Base-by-base conservation (phyloP, 2,888 invertebrate species). In the Salpingus planirostris region DNA sequence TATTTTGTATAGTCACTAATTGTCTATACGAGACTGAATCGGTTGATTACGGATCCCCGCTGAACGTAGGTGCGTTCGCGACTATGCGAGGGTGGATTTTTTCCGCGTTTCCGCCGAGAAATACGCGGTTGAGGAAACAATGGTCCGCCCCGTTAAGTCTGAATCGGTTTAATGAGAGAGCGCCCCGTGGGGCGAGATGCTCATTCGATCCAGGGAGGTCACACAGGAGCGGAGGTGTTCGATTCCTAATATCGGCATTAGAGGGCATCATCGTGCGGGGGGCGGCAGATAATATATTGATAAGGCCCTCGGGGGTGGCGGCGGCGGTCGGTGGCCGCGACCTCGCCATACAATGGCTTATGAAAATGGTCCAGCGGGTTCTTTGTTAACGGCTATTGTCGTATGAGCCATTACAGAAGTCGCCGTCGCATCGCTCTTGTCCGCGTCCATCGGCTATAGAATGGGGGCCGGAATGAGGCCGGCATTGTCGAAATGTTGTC, bases 301-400 rank as follows among this genome's bases (percentile, higher is more conserved):
- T 54, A 50, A 57, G 52, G 49, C 45, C n/a, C n/a, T n/a, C n/a
- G n/a, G 33, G 40, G 30, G 31, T 33, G 33, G 18, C 8, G 18
- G 5, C 5, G 18, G 6, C 29, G 47, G 44, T 44, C 50, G 49
- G 43, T 49, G 50, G 44, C 47, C 55, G 54, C 55, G 56, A 55
- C 56, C 54, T 52, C 50, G 50, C 53, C n/a, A n/a, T 50, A 61
- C 59, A 61, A 61, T 61, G 49, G 60, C 57, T 56, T 59, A 59
- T 59, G 59, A 60, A 60, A 60, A 60, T 60, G 60, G 60, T 61
- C 59, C 57, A 60, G 54, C 59, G 56, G 59, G 49, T 57, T 59
- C 61, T 60, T 61, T 61, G 61, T 61, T 60, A 60, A 57, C 52
- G 54, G 48, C 57, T 48, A 60, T 61, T 61, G 61, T 61, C 57